Evolutionary conservation across 64 coral and sea anemone species (phyloP), one percentile per base, ranked within the genome.

Genomic region (Pocillopora damicornis): DNA sequence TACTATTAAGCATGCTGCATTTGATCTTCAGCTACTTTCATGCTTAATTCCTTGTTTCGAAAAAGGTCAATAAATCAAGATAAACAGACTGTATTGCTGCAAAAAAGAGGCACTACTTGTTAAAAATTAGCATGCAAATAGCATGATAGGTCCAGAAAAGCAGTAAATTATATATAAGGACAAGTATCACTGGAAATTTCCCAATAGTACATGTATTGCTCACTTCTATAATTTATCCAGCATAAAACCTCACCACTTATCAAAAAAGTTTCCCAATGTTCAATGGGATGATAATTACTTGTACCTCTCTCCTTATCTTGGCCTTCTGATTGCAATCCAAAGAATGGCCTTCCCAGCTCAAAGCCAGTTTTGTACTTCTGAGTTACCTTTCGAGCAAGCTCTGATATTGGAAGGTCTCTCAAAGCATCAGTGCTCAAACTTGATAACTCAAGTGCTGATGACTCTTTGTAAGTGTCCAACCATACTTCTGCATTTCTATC

Each of bases 351-450:
- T 1, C 81, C 81, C 51, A 85, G 81, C 11, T 85, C 81, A 73
- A 85, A 85, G 30, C 65, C 65, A 85, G 63, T 85, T 85, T 66
- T 85, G 64, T 58, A 85, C 65, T 85, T 85, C 13, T 85, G 63
- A 58, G 37, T 51, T 68, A 65, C 35, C 20, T 45, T 56, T 14
- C 18, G 17, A 25, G 65, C 65, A 26, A 85, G 81, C 63, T 66
- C 37, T 58, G 65, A 14, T 20, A 85, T 17, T 45, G 80, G 64
- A 35, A 83, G 35, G 15, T 42, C 61, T 63, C 60, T 30, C 26
- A 83, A 65, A 58, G 65, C 51, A 26, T 73, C 81, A 73, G 37
- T 85, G 65, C 65, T 58, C 13, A 85, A 58, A 37, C 37, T 85
- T 85, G 80, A 67, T 35, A 35, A 66, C 80, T 42, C 64, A 85